Percentiles rank a stretch among this genome's conserved stretches.
phyloP scores from a whole-genome alignment of 2,888 invertebrate genomes.

The Caenorhabditis afra region DNA sequence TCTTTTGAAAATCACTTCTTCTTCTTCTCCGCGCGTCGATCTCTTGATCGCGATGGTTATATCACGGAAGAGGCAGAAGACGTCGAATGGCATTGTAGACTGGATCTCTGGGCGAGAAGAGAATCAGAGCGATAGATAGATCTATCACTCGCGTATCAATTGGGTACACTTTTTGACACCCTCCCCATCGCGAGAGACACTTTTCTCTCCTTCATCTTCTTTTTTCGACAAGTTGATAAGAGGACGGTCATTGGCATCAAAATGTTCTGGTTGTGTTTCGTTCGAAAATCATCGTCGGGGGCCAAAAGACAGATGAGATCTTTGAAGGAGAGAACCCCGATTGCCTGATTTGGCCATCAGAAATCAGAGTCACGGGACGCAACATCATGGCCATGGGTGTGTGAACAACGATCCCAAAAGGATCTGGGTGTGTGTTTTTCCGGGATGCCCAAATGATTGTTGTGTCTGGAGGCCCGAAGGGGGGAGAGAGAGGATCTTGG shows the following conservation, averaged over 20 bases:
- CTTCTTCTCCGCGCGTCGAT: no score
- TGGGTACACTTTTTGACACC: no score
- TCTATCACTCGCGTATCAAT: no score
- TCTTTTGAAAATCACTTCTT: neutral
- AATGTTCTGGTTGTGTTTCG: constrained; percentile 32
- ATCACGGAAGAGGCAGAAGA: neutral
- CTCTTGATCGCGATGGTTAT: no score
- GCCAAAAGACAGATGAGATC: neutral
- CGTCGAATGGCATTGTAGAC: neutral
- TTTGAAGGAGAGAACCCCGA: neutral
- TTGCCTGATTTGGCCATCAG: constrained; percentile 8
- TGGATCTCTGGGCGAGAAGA: neutral
- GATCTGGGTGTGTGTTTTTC: no score
- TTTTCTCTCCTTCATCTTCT: neutral
- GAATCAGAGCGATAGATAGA: no score
- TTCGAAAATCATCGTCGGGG: no score
- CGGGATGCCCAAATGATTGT: no score
- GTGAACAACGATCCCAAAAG: no score
- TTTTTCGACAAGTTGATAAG: neutral
- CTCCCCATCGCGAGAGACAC: neutral
- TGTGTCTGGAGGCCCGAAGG: no score
- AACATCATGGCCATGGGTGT: no score
- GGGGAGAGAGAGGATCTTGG: no score
- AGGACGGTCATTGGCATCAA: constrained; percentile 32
- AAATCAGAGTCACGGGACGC: constrained; percentile 13